phyloP scores from a whole-genome alignment of 1,140 invertebrate genomes.

The Nasonia giraulti region DNA sequence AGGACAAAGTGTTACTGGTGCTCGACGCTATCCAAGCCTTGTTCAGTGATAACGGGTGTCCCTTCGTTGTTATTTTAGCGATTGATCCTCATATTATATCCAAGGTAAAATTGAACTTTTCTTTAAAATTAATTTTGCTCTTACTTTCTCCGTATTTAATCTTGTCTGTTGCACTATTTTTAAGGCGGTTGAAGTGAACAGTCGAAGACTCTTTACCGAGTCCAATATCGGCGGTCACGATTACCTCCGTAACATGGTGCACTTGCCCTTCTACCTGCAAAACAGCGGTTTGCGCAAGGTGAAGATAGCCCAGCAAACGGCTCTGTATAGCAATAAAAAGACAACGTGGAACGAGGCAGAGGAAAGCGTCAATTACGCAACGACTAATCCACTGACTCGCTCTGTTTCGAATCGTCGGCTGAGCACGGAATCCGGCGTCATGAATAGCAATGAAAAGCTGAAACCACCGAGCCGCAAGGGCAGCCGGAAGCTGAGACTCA shows the following conservation, averaged over 20 bases:
- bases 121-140: background rate
- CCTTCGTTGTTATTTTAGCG: slow-evolving; percentile 94
- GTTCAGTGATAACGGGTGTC: slow-evolving; percentile 92
- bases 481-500: slow-evolving; percentile 83
- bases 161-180: slow-evolving; percentile 43
- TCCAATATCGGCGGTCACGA: slow-evolving; percentile 95
- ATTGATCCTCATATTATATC: slow-evolving; percentile 98
- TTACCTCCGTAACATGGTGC: slow-evolving; percentile 96
- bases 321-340: slow-evolving; percentile 73
- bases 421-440: slow-evolving; percentile 84
- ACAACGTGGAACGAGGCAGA: slow-evolving; percentile 71
- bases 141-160: background rate
- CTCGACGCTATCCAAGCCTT: slow-evolving; percentile 96
- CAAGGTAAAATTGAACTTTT: slow-evolving; percentile 78
- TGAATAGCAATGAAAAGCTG: slow-evolving; percentile 84
- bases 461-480: slow-evolving; percentile 75
- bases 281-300: slow-evolving; percentile 94
- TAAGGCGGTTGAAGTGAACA: slow-evolving; percentile 94
- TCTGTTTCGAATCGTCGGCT: slow-evolving; percentile 82
- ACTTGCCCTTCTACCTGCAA: slow-evolving; percentile 97
- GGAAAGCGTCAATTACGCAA: slow-evolving; percentile 72
- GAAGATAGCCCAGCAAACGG: slow-evolving; percentile 88
- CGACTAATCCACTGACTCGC: slow-evolving; percentile 71
- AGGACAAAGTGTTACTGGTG: slow-evolving; percentile 94
- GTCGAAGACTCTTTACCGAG: slow-evolving; percentile 87